A percentile compares a stretch with the other conserved stretches of the same genome.
Evolutionary conservation across 2,797 vertebrate genomes (phyloP).

Genomic region (Novumbra hubbsi): DNA sequence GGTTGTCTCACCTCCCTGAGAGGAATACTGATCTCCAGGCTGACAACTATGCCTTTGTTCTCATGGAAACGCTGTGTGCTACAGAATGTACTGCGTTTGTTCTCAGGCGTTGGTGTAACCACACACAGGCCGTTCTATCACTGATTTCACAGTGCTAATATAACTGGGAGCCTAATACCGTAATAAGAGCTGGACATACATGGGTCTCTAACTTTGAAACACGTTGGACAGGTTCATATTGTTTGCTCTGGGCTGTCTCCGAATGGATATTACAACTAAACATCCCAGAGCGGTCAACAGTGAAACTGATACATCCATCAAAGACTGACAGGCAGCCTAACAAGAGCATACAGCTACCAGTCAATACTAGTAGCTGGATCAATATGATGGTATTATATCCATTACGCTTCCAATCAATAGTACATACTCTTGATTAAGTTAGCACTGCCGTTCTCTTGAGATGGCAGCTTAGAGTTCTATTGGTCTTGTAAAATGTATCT

Average conservation of each 20-base stretch:
- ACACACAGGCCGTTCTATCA: background rate
- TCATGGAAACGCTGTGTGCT: background rate
- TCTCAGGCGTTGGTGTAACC: background rate
- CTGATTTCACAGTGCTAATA: background rate
- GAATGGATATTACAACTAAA: too few species aligned
- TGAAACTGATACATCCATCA: conserved; percentile 12
- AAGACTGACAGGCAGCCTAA: too few species aligned
- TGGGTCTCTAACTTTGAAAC: too few species aligned
- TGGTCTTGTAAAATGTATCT: background rate
- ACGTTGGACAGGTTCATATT: too few species aligned
- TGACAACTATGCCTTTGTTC: conserved; percentile 6
- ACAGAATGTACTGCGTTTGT: background rate
- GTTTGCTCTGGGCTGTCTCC: too few species aligned
- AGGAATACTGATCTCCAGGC: conserved; percentile 12
- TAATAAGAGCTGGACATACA: too few species aligned
- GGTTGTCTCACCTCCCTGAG: background rate
- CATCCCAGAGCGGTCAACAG: background rate
- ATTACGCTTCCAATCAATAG: background rate
- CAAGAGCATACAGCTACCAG: background rate
- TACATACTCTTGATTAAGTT: conserved; percentile 1
- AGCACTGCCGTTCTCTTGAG: background rate
- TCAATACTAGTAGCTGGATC: conserved; percentile 2
- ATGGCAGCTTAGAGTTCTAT: background rate
- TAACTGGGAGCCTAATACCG: background rate
- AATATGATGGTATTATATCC: background rate